Base-by-base conservation (phyloP, 2,113 vertebrate species). In the Melanocharis versteri region DNA sequence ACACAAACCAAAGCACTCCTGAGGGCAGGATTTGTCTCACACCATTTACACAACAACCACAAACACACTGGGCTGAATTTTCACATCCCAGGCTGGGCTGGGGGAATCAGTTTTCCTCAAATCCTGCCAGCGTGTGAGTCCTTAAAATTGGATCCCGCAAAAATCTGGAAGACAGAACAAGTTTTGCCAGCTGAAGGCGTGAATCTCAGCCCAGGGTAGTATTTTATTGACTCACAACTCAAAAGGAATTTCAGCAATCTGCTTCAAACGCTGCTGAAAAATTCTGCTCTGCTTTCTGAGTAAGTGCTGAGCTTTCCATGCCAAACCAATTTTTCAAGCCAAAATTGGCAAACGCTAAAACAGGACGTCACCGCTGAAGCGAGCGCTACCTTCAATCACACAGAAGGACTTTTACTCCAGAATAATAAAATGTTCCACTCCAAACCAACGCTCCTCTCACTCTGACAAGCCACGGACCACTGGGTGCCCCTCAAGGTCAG, bases 311-410 rank as follows among this genome's bases (percentile, higher is more conserved):
- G 78, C 73, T 87, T 89, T 31, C 82, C 95, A 77, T 24, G 75
- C 89, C 94, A 91, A 95, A 77, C 45, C 70, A 72, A 80, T 87
- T 94, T 94, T 91, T 96, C 91, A 89, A 84, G 87, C 31, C 89
- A 44, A 78, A 96, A 89, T 23, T 91, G 93, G 81, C 84, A 91
- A 89, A 87, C 5, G 69, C 81, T 93, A 17, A 58, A 88, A 19
- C 10, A 66, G 51, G 75, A 80, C 6, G 5, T 83, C 89, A 84
- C 37, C 7, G 33, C 53, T 76, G 89, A 42, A 54, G 87, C 61
- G 51, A 54, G 69, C 9, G n/a, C 66, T 79, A 7, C 91, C 84
- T 90, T 83, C 91, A 88, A 93, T 93, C 91, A 58, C 87, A 70
- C 51, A 27, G 65, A 65, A 51, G n/a, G 77, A 62, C 93, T 94